Evolutionary conservation across 1,140 invertebrate genomes (phyloP).

Genomic region (Drosophila pallidifrons): DNA sequence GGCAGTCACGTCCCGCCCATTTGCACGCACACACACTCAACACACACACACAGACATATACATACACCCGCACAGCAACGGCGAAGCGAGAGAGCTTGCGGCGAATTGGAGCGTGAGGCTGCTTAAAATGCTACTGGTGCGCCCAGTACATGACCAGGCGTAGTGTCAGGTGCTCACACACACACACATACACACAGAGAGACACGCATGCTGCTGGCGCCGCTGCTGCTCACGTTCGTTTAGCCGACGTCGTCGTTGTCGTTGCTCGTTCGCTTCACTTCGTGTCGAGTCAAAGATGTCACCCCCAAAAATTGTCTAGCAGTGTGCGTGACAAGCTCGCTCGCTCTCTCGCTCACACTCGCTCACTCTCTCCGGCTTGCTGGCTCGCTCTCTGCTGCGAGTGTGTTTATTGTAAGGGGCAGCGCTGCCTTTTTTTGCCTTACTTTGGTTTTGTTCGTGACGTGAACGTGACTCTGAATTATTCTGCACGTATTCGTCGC

Average conservation of each 20-base stretch:
- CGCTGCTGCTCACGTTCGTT: conserved; percentile 49
- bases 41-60: conserved; percentile 15
- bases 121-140: conserved; percentile 85
- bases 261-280: conserved; percentile 44
- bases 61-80: conserved; percentile 36
- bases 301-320: conserved; percentile 69
- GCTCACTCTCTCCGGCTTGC: background rate
- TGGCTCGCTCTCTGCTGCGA: conserved; percentile 16
- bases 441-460: conserved; percentile 85
- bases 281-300: conserved; percentile 78
- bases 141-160: conserved; percentile 78
- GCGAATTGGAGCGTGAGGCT: conserved; percentile 81
- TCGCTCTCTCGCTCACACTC: conserved; percentile 18
- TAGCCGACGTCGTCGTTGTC: conserved; percentile 34
- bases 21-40: conserved; percentile 78
- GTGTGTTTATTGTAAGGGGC: conserved; percentile 34
- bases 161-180: conserved; percentile 79
- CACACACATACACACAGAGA: conserved; percentile 34
- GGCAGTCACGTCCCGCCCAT: conserved; percentile 85
- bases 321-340: conserved; percentile 55
- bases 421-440: conserved; percentile 69
- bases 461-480: conserved; percentile 84
- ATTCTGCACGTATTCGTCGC: conserved; percentile 84
- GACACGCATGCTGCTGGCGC: conserved; percentile 15
- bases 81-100: conserved; percentile 52